Conservation (phyloP, 2,797 vertebrate genomes). For the Garrulus glandarius region DNA sequence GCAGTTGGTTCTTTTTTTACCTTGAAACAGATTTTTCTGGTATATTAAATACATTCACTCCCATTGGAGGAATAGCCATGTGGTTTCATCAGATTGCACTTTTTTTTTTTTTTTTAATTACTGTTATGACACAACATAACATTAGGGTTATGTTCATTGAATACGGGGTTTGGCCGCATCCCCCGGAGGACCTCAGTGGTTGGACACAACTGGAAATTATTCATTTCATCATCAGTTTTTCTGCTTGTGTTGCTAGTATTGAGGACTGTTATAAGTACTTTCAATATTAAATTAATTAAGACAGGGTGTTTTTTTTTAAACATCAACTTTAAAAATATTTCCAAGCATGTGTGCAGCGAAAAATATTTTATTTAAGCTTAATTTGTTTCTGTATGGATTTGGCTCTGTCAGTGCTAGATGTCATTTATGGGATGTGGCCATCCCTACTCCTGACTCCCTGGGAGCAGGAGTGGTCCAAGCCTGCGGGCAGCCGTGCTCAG, state of each 20-base stretch:
- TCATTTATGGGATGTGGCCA: not conserved
- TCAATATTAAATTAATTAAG: not conserved
- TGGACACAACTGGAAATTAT: not conserved
- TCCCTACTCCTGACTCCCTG: not conserved
- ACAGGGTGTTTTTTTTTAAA: fast-evolving
- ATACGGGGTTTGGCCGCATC: not conserved
- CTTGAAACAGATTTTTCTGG: not conserved
- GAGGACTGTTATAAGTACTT: not conserved
- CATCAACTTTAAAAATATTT: not conserved
- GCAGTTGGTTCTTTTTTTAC: not conserved
- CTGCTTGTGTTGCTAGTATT: not conserved
- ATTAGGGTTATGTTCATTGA: not conserved
- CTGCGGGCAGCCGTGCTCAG: fast-evolving
- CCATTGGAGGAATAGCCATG: not conserved
- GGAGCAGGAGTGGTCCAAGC: not conserved
- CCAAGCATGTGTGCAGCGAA: not conserved
- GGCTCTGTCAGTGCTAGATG: not conserved
- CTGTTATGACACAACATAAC: not conserved
- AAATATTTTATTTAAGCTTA: not conserved
- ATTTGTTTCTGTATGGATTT: not conserved
- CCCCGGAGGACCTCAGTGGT: not conserved
- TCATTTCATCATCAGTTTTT: not conserved
- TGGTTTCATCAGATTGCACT: not conserved
- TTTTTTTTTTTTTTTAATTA: not conserved
- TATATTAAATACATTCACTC: not conserved